Evolutionary conservation across 2,888 invertebrate genomes (phyloP), one percentile per base, ranked within the genome.

Genomic region (Epinotia brunnichana): DNA sequence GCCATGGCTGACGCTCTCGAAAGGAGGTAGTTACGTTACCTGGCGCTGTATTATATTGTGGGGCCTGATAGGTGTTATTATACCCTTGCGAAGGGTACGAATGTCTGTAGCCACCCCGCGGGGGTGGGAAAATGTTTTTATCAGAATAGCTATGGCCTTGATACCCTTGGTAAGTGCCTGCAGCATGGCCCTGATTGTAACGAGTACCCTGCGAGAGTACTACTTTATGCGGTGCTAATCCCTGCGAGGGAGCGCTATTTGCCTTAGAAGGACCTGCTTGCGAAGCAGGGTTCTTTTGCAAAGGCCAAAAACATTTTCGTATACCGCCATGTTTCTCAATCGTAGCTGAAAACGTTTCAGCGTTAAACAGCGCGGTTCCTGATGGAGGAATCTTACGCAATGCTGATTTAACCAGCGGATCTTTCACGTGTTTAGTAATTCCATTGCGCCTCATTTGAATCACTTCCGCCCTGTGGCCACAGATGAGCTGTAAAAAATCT

Each of bases 391-490:
- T 63, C 17, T 53, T 53, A 4, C 63, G 63, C 39, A 71, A 35
- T 44, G 48, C 44, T 64, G 73, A 41, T 64, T 76, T 66, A 3
- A 62, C 48, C 15, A 62, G 15, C 19, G 61, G 61, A 10, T 48
- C 61, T 10, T 62, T 48, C 5, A 29, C 21, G n/a, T 48, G n/a
- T 21, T 62, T 62, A 7, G 48, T 62, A 13, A 62, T 62, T 10
- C 51, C 48, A 62, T 62, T 62, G 3, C 62, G 62, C n/a, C 62
- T 62, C 51, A 62, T 62, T 3, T 51, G 19, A 24, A 29, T 29
- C 15, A 62, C 29, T 21, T 62, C 62, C 2, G 62, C 51, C 29
- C 51, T 29, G 21, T 48, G 51, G 10, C 51, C 51, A 7, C 62
- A 62, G 11, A 62, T 21, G 21, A 51, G 15, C n/a, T 62, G 62